Evolutionary conservation across 1,140 invertebrate genomes (phyloP).

Genomic region (Drosophila melanica): DNA sequence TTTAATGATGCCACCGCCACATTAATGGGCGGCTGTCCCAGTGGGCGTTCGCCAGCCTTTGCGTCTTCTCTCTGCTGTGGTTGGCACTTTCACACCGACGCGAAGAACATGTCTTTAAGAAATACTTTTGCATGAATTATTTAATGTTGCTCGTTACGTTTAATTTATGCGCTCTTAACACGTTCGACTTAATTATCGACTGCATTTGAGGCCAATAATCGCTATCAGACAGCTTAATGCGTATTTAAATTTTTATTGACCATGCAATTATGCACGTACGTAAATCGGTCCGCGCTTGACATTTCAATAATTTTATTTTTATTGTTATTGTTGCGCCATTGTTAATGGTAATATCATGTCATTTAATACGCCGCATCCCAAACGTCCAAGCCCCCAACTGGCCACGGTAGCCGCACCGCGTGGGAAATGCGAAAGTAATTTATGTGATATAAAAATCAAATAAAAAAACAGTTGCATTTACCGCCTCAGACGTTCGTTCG

Average conservation of each 20-base stretch:
- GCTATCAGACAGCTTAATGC: conserved; percentile 58
- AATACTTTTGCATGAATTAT: conserved; percentile 22
- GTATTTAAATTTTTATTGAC: conserved; percentile 60
- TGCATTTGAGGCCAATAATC: conserved; percentile 64
- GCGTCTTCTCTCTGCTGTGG: conserved; percentile 14
- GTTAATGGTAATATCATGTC: conserved; percentile 44
- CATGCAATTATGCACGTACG: conserved; percentile 53
- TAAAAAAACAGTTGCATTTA: conserved; percentile 4
- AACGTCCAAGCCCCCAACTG: neutral
- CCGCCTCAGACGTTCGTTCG: conserved; percentile 7
- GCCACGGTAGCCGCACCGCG: neutral
- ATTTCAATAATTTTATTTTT: conserved; percentile 66
- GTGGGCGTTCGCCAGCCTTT: conserved; percentile 16
- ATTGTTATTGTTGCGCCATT: conserved; percentile 61
- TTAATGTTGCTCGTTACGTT: conserved; percentile 39
- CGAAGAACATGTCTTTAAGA: conserved; percentile 25
- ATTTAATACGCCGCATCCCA: conserved; percentile 19
- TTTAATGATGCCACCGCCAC: conserved; percentile 38
- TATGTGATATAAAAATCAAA: conserved; percentile 30
- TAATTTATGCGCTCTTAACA: conserved; percentile 48
- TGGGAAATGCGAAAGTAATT: conserved; percentile 17
- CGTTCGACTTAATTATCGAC: conserved; percentile 57
- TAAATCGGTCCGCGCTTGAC: conserved; percentile 56
- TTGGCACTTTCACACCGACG: conserved; percentile 18
- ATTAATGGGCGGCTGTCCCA: conserved; percentile 49